Conservation (phyloP, 2,797 vertebrate genomes). For the Lacerta viridis region DNA sequence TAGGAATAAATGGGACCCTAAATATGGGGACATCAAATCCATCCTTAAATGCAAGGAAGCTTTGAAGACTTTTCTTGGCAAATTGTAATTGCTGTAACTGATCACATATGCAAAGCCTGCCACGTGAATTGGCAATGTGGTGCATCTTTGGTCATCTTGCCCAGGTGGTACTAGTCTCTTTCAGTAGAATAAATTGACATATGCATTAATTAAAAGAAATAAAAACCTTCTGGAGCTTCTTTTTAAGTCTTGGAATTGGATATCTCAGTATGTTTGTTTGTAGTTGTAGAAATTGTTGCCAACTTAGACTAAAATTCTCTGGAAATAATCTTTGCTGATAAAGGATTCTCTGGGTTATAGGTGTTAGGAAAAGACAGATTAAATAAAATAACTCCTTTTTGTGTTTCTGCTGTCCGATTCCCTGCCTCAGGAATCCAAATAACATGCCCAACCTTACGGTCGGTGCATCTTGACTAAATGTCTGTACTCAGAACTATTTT, state of each 20-base stretch:
- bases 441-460: slow-evolving; percentile 54
- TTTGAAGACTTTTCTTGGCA: slow-evolving; percentile 70
- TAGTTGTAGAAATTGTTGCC: too few relatives aligned
- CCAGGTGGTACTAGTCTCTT: slow-evolving; percentile 51
- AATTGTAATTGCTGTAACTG: slow-evolving; percentile 63
- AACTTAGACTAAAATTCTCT: too few relatives aligned
- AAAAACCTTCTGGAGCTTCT: neutral
- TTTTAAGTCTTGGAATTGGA: slow-evolving; percentile 2
- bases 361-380: too few relatives aligned
- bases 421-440: too few relatives aligned
- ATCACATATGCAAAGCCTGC: slow-evolving; percentile 70
- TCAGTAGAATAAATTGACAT: neutral
- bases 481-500: too few relatives aligned
- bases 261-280: too few relatives aligned
- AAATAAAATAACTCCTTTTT: too few relatives aligned
- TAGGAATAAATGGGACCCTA: slow-evolving; percentile 65
- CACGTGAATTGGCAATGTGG: slow-evolving; percentile 46
- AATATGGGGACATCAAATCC: slow-evolving; percentile 66
- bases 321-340: too few relatives aligned
- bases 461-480: slow-evolving; percentile 14
- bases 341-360: too few relatives aligned
- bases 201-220: slow-evolving; percentile 1
- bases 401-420: too few relatives aligned
- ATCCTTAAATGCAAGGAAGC: slow-evolving; percentile 56
- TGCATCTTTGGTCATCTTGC: slow-evolving; percentile 39